phyloP scores from a whole-genome alignment of 2,888 invertebrate species.

The Bruchidius siliquastri region DNA sequence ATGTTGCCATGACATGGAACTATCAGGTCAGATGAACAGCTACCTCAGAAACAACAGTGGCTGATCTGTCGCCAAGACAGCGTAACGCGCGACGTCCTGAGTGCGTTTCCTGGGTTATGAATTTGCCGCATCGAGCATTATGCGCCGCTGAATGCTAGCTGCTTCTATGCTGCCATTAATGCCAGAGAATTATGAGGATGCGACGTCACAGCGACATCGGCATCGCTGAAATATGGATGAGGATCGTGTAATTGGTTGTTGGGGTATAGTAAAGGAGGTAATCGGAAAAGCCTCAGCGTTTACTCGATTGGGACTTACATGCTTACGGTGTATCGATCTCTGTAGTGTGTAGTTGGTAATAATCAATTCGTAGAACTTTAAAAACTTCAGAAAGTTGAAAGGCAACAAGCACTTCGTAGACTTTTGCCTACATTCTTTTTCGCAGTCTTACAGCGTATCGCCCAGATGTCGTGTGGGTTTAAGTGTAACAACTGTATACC shows the following conservation, averaged over 20 bases:
- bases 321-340: background rate
- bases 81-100: background rate
- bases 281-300: background rate
- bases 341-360: too few species aligned
- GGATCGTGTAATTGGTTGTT: background rate
- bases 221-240: background rate
- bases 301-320: background rate
- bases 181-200: background rate
- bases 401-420: too few species aligned
- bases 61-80: background rate
- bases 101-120: background rate
- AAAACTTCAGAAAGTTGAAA: too few species aligned
- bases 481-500: too few species aligned
- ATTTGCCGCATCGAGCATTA: background rate
- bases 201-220: background rate
- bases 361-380: too few species aligned
- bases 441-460: too few species aligned
- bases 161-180: background rate
- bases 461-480: too few species aligned
- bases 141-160: background rate
- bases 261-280: background rate
- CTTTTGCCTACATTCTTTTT: too few species aligned
- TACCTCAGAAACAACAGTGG: background rate
- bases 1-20: background rate
- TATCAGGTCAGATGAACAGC: background rate